Base-by-base conservation (phyloP, 2,888 invertebrate genomes). In the Hyalella azteca region DNA sequence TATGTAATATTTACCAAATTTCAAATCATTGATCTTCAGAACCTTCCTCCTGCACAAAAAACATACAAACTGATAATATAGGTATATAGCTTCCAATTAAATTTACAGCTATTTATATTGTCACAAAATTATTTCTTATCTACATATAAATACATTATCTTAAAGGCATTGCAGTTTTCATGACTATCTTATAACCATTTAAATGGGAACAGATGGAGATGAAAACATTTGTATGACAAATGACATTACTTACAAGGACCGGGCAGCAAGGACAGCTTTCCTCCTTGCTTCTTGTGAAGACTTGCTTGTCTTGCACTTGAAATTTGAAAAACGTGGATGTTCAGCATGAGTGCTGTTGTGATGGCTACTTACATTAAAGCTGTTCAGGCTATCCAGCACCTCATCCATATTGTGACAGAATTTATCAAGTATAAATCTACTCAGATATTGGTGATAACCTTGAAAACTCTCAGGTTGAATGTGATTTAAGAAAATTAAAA, bases 331-430 rank as follows among this genome's bases (percentile, higher is more conserved):
- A 29, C 76, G 77, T 7, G 83, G 83, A 29, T 83, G 83, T 29
- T 83, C 80, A 26, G 79, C 80, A 73, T 81, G 78, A n/a, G 79
- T 79, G 36, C 73, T 83, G 73, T 83, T 83, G 19, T 75, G 80
- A 32, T 78, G 81, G 0, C 41, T 13, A 32, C 81, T 80, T 32
- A 83, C 81, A 41, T 59, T 78, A 32, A 83, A 79, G 50, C 78
- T 79, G 40, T 45, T 80, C 11, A 83, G 45, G 29, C 59, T 81
- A 9, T 39, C 73, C 36, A 83, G 48, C 39, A 83, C 41, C 29
- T 75, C 78, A n/a, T 83, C 83, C 83, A 83, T 83, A 73, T 36
- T 48, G 36, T 48, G n/a, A 48, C 13, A n/a, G n/a, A 15, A 48
- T 48, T n/a, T 48, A 48, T n/a, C 13, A 48, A 48, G n/a, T 48